These are phyloP conservation scores for Agriotes lineatus DNA, from an alignment of 2,888 invertebrate species.

Conservation along the genomic window DNA sequence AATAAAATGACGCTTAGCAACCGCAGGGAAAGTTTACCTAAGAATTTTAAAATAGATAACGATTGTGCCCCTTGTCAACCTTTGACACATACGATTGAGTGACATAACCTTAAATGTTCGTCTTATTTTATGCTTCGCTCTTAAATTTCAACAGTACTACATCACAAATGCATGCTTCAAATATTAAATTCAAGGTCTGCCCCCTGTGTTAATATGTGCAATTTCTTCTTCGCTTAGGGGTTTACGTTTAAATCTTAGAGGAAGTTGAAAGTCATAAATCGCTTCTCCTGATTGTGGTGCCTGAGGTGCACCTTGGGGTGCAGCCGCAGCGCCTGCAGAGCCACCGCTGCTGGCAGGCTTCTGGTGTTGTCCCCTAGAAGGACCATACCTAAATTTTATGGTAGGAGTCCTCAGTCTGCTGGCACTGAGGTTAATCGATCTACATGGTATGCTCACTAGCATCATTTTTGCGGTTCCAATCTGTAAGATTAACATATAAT, in stretches of 20 bases:
- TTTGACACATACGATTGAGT: neutral
- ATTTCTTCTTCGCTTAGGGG: slow-evolving; percentile 62
- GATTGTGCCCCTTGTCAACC: too few species aligned
- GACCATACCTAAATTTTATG: slow-evolving; percentile 63
- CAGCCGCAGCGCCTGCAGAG: slow-evolving; percentile 5
- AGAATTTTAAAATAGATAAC: too few species aligned
- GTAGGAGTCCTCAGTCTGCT: slow-evolving; percentile 54
- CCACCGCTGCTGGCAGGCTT: neutral
- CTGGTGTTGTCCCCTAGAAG: slow-evolving; percentile 53
- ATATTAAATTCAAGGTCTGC: slow-evolving; percentile 49
- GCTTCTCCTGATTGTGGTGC: slow-evolving; percentile 48
- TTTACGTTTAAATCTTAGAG: slow-evolving; percentile 58
- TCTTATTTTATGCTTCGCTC: neutral
- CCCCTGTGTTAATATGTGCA: slow-evolving; percentile 63
- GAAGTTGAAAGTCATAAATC: slow-evolving; percentile 63
- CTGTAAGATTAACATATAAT: too few species aligned
- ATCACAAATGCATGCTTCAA: neutral
- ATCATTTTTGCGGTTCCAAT: slow-evolving; percentile 35
- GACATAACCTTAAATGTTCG: neutral
- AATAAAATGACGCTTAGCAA: too few species aligned
- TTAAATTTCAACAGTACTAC: neutral
- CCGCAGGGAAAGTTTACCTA: too few species aligned
- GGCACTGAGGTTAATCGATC: slow-evolving; percentile 55
- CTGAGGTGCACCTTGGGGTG: slow-evolving; percentile 30
- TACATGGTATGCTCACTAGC: slow-evolving; percentile 35